Evolutionary conservation across 2,113 vertebrate species (phyloP).

Genomic region (Morone chrysops): DNA sequence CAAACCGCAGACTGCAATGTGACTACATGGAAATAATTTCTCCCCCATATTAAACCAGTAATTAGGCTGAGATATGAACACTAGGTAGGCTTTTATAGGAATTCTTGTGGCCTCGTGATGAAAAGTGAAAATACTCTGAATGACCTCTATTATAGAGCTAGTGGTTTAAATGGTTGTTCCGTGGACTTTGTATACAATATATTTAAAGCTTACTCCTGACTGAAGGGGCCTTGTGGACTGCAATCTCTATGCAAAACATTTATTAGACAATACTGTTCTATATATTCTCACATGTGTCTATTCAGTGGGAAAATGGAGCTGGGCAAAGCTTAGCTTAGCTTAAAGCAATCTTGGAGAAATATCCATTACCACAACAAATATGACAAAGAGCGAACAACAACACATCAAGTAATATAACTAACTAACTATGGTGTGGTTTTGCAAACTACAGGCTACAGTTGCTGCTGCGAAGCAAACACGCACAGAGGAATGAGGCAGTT

Average conservation of each 20-base stretch:
- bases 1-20: constrained; percentile 65
- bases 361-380: too few relatives aligned
- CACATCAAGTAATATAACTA: too few relatives aligned
- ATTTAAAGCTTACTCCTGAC: constrained; percentile 41
- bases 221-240: constrained; percentile 10
- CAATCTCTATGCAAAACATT: not conserved
- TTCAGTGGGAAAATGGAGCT: too few relatives aligned
- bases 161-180: constrained; percentile 63
- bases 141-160: constrained; percentile 46
- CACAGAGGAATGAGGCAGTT: too few relatives aligned
- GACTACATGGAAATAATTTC: constrained; percentile 59
- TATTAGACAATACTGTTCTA: not conserved
- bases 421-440: too few relatives aligned
- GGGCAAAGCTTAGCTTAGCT: too few relatives aligned
- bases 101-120: constrained; percentile 66
- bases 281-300: too few relatives aligned
- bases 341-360: too few relatives aligned
- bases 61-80: constrained; percentile 51
- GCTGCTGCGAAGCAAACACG: too few relatives aligned
- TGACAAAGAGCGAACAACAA: too few relatives aligned
- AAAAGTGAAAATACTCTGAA: constrained; percentile 58
- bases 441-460: too few relatives aligned
- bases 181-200: constrained; percentile 46
- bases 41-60: constrained; percentile 56
- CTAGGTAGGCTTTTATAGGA: constrained; percentile 56